phyloP scores from a whole-genome alignment of 2,888 invertebrate genomes.

The Drosophila meridiana region DNA sequence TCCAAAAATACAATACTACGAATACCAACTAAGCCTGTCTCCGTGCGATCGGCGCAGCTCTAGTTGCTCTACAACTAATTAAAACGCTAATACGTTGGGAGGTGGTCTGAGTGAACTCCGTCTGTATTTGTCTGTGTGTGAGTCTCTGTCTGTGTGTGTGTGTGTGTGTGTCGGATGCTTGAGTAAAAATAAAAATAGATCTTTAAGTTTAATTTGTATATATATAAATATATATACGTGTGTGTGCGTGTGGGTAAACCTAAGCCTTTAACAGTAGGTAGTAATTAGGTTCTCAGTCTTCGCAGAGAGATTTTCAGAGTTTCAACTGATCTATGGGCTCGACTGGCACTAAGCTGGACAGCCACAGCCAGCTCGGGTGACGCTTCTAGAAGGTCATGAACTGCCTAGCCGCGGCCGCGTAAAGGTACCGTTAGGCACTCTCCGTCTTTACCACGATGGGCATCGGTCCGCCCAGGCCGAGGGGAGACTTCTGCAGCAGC shows the following conservation, averaged over 20 bases:
- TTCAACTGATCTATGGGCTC: constrained; percentile 59
- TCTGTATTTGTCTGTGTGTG: constrained; percentile 22
- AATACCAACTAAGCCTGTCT: constrained; percentile 47
- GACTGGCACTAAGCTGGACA: constrained; percentile 49
- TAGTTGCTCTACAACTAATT: constrained; percentile 53
- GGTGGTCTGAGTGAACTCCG: constrained; percentile 60
- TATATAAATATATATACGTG: neutral
- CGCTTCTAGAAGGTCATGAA: constrained; percentile 68
- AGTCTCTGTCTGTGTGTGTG: constrained; percentile 9
- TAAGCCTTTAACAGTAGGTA: constrained; percentile 78
- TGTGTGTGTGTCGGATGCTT: constrained; percentile 15
- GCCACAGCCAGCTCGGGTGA: constrained; percentile 4
- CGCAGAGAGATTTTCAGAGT: constrained; percentile 84
- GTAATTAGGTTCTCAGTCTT: constrained; percentile 85
- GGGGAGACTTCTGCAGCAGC: constrained; percentile 78
- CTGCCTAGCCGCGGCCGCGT: constrained; percentile 66
- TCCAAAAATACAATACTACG: constrained; percentile 64
- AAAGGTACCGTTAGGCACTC: constrained; percentile 83
- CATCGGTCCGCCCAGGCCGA: constrained; percentile 76
- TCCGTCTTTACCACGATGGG: constrained; percentile 85
- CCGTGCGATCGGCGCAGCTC: constrained; percentile 32
- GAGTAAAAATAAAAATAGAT: constrained; percentile 37
- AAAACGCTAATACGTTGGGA: constrained; percentile 76
- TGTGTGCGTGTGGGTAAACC: constrained; percentile 29
- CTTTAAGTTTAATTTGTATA: constrained; percentile 27